A percentile compares a stretch with the other conserved stretches of the same genome.
These are phyloP conservation scores for Etia nguti DNA, from an alignment of 2,113 vertebrate genomes.

Conservation along the genomic window DNA sequence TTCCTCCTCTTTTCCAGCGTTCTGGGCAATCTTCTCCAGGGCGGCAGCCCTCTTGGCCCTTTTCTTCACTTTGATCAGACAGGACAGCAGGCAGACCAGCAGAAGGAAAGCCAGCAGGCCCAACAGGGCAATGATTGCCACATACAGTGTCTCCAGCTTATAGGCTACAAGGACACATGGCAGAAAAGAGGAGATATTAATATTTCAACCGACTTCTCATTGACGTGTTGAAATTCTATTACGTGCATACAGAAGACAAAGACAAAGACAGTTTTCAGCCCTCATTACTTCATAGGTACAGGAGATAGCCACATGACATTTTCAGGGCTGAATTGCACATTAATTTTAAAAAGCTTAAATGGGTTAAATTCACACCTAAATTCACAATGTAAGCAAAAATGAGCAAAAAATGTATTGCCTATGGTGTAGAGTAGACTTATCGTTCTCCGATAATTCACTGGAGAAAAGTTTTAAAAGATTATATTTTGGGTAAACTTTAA, in stretches of 20 bases:
- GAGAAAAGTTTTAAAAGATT: neutral
- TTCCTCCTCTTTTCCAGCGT: conserved; percentile 72
- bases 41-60: conserved; percentile 68
- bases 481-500: neutral
- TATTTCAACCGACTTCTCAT: conserved; percentile 25
- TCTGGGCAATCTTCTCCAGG: conserved; percentile 70
- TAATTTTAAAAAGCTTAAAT: neutral
- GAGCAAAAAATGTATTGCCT: neutral
- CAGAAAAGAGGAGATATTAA: neutral
- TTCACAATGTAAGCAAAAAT: neutral
- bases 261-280: neutral
- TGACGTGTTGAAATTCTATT: neutral
- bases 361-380: neutral
- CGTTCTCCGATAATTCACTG: neutral
- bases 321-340: neutral
- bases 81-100: conserved; percentile 73
- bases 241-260: neutral
- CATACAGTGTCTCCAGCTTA: conserved; percentile 63
- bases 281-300: neutral
- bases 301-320: neutral
- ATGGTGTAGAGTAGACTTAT: neutral
- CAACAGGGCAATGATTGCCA: conserved; percentile 72
- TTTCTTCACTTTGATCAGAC: conserved; percentile 73
- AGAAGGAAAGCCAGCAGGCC: conserved; percentile 73
- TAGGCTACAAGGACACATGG: conserved; percentile 49